Conservation (phyloP, 2,888 invertebrate genomes). For the Oscheius sp. region DNA sequence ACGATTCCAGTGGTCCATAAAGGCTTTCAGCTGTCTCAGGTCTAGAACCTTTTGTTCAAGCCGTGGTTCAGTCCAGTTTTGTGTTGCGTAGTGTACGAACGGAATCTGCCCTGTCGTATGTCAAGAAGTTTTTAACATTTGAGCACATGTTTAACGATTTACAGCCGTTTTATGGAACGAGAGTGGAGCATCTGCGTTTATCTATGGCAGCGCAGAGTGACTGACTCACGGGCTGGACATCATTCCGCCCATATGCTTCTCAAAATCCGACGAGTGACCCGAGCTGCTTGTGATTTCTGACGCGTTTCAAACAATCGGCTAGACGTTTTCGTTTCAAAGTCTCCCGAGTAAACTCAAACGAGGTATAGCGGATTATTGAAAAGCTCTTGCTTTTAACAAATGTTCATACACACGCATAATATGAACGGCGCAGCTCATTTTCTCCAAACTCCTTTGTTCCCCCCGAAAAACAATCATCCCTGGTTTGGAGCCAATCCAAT, state of each 20-base stretch:
- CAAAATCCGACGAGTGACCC: slow-evolving; percentile 24
- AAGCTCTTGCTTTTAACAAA: neutral
- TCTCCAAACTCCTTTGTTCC: neutral
- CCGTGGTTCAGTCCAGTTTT: too few species aligned
- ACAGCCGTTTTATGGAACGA: slow-evolving; percentile 1
- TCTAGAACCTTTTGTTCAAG: too few species aligned
- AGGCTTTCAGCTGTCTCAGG: slow-evolving; percentile 2
- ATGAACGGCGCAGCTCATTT: neutral
- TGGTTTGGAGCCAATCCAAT: neutral
- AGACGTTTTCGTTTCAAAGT: neutral
- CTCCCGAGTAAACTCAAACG: too few species aligned
- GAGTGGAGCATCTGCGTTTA: slow-evolving; percentile 23
- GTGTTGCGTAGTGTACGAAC: too few species aligned
- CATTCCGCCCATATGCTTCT: slow-evolving; percentile 25
- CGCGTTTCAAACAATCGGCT: slow-evolving; percentile 1
- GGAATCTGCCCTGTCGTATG: too few species aligned
- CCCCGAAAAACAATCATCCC: neutral
- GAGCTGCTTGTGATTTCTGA: slow-evolving; percentile 6
- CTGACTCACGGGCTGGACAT: slow-evolving; percentile 24
- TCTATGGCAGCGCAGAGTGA: slow-evolving; percentile 26
- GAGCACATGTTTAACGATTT: slow-evolving; percentile 1
- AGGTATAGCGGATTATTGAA: neutral
- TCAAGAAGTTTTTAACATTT: slow-evolving; percentile 3
- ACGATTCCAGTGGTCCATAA: neutral
- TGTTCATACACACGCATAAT: neutral